A percentile compares a stretch with the other conserved stretches of the same genome.
These are phyloP conservation scores for Bos javanicus DNA, from an alignment of 2,113 vertebrate species.

Conservation along the genomic window DNA sequence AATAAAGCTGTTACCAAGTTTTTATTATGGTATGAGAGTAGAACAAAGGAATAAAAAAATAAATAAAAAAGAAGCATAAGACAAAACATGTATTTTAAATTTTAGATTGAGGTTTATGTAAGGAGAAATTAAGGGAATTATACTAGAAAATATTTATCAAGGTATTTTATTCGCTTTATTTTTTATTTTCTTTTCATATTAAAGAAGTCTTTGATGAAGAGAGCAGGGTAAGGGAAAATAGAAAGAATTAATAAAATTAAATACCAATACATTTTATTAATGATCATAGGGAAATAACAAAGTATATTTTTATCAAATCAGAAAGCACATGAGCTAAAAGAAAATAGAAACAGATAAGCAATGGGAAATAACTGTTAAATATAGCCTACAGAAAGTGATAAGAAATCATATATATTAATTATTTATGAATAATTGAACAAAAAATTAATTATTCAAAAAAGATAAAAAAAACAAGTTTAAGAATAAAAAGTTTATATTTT, in stretches of 20 bases:
- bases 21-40: neutral
- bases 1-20: neutral
- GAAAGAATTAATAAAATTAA: neutral
- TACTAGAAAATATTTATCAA: neutral
- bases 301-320: neutral
- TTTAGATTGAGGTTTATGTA: neutral
- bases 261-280: neutral
- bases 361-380: neutral
- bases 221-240: neutral
- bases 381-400: neutral
- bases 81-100: neutral
- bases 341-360: neutral
- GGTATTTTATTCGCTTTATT: neutral
- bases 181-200: neutral
- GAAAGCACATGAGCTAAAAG: neutral
- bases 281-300: neutral
- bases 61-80: too few species aligned
- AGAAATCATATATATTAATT: neutral
- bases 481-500: neutral
- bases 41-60: neutral
- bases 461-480: neutral
- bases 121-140: neutral
- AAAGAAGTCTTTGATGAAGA: neutral
- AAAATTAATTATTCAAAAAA: neutral
- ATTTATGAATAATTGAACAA: neutral